Conservation (phyloP, 2,113 vertebrate species). For the Zingel zingel region DNA sequence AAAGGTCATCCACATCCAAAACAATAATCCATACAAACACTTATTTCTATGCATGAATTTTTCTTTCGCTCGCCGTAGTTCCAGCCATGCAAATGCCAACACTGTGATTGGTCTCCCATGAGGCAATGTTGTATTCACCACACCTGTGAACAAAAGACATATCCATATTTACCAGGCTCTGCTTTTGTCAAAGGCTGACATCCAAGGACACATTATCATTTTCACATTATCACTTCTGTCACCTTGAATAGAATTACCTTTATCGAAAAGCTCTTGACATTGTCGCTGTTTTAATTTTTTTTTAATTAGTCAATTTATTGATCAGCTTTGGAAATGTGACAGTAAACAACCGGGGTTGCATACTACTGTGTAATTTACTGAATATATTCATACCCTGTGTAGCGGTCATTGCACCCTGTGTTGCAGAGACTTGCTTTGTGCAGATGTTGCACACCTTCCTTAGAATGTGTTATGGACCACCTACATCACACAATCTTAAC, state of each 20-base stretch:
- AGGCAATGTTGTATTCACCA: conserved; percentile 31
- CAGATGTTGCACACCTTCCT: neutral
- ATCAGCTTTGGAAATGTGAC: neutral
- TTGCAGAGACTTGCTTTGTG: neutral
- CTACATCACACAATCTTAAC: neutral
- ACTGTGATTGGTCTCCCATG: conserved; percentile 34
- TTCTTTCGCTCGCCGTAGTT: conserved; percentile 39
- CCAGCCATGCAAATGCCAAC: conserved; percentile 61
- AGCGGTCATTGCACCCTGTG: neutral
- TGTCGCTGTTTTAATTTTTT: neutral
- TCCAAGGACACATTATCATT: conserved; percentile 11
- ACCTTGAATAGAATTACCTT: conserved; percentile 24
- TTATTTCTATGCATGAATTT: conserved; percentile 78
- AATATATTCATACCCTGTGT: neutral
- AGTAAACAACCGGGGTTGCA: neutral
- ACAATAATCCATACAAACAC: conserved; percentile 66
- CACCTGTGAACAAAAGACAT: conserved; percentile 58
- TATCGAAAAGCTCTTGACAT: conserved; percentile 6
- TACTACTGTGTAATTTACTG: neutral
- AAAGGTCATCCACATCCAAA: conserved; percentile 48
- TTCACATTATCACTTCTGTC: conserved; percentile 30
- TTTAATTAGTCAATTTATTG: neutral
- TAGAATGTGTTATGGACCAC: neutral
- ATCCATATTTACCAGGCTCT: conserved; percentile 55
- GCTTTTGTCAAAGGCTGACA: conserved; percentile 40